phyloP scores from a whole-genome alignment of 23 tunicate genomes.

The Styela clava region DNA sequence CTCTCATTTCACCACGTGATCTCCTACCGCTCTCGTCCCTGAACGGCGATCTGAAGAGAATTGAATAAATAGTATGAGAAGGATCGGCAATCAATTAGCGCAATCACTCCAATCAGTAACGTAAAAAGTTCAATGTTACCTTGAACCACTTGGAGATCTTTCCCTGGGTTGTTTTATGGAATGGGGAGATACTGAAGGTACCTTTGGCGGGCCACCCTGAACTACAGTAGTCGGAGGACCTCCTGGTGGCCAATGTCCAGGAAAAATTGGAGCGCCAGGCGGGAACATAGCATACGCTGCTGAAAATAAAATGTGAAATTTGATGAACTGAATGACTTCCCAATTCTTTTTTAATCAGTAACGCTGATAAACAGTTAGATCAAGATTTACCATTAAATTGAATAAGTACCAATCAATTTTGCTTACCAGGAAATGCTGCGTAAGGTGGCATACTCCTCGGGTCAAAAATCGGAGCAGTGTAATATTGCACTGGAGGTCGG shows the following conservation, averaged over 20 bases:
- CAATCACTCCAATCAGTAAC: too few species aligned
- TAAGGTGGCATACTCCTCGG: slow-evolving; percentile 14
- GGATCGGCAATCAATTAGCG: too few species aligned
- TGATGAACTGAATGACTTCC: too few species aligned
- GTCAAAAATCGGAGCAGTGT: slow-evolving; percentile 1
- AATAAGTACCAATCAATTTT: neutral
- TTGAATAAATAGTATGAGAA: too few species aligned
- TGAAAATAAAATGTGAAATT: neutral
- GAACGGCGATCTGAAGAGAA: slow-evolving; percentile 4
- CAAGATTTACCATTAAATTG: neutral
- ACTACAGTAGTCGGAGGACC: slow-evolving; percentile 20
- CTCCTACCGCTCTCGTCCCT: slow-evolving; percentile 18
- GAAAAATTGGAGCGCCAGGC: neutral
- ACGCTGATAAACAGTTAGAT: neutral
- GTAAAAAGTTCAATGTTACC: too few species aligned
- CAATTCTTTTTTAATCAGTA: too few species aligned
- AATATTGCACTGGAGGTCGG: slow-evolving; percentile 23
- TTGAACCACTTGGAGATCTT: slow-evolving; percentile 34
- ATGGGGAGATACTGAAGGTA: slow-evolving; percentile 27
- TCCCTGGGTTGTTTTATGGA: slow-evolving; percentile 33
- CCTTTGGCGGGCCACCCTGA: slow-evolving; percentile 32
- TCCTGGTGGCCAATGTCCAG: slow-evolving; percentile 22
- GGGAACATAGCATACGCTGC: slow-evolving; percentile 18
- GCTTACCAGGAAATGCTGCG: slow-evolving; percentile 12
- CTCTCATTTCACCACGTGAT: slow-evolving; percentile 17